Evolutionary conservation across 2,113 vertebrate genomes (phyloP).

Genomic region (Catharus bicknelli): DNA sequence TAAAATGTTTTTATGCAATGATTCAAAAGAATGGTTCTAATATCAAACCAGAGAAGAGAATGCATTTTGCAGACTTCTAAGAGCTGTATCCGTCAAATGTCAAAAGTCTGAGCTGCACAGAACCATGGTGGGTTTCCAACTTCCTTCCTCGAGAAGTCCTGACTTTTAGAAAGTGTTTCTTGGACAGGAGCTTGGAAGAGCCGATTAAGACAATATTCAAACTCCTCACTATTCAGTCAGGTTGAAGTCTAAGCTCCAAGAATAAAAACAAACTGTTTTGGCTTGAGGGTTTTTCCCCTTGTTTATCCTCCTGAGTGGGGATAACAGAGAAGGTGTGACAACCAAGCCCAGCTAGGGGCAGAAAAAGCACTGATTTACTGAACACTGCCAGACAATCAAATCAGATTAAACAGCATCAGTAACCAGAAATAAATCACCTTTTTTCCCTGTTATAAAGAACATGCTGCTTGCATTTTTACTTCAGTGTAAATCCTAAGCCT

Average conservation of each 20-base stretch:
- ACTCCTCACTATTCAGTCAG: background rate
- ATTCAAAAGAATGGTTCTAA: background rate
- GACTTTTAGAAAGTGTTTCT: background rate
- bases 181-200: background rate
- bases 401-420: background rate
- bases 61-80: background rate
- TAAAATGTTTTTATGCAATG: background rate
- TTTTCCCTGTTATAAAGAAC: background rate
- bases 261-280: background rate
- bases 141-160: background rate
- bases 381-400: background rate
- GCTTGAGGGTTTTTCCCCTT: background rate
- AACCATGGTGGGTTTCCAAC: background rate
- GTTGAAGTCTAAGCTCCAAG: background rate
- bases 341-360: background rate
- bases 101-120: background rate
- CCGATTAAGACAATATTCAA: background rate
- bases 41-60: background rate
- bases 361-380: background rate
- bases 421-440: background rate
- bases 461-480: background rate
- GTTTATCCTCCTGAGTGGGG: background rate
- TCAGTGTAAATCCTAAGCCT: background rate
- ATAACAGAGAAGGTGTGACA: background rate
- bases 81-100: background rate